Conservation (phyloP, 2,113 vertebrate species). For the Aptenodytes patagonicus region DNA sequence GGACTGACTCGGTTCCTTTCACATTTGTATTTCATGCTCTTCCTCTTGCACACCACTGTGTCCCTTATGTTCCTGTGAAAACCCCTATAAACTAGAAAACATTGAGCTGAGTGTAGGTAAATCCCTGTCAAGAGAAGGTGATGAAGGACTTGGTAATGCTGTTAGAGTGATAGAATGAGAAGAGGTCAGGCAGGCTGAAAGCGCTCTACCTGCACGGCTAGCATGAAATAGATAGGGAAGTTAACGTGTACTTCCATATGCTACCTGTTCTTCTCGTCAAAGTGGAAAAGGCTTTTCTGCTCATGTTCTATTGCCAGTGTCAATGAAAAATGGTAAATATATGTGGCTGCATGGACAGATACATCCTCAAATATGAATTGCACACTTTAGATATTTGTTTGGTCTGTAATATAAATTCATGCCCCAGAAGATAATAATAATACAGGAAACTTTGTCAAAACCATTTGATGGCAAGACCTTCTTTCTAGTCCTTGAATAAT, state of each 20-base stretch:
- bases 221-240: background rate
- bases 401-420: conserved; percentile 50
- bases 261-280: background rate
- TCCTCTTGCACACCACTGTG: background rate
- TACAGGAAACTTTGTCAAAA: conserved; percentile 51
- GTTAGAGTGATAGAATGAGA: background rate
- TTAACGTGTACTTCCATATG: background rate
- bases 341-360: background rate
- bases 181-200: background rate
- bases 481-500: conserved; percentile 59
- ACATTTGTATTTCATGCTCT: background rate
- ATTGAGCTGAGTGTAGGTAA: background rate
- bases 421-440: conserved; percentile 41
- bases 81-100: background rate
- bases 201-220: background rate
- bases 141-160: background rate
- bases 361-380: background rate
- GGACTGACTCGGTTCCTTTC: background rate
- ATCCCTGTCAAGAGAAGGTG: background rate
- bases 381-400: conserved; percentile 37
- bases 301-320: background rate
- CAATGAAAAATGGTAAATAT: background rate
- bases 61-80: background rate
- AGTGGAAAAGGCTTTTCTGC: background rate
- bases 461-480: conserved; percentile 47